Conservation (phyloP, 2,888 invertebrate genomes). For the Marasmarcha lunaedactyla region DNA sequence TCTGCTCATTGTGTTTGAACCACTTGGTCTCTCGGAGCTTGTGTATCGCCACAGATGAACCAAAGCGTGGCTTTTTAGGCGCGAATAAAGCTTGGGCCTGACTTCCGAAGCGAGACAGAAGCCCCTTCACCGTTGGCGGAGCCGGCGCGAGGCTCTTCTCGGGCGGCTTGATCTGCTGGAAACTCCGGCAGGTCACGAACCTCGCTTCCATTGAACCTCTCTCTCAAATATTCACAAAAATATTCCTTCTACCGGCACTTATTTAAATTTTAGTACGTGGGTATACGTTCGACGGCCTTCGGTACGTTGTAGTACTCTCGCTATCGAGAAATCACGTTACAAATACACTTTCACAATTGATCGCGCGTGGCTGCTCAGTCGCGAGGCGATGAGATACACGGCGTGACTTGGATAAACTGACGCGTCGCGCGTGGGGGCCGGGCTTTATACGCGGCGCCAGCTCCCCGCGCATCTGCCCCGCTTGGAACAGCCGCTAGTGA, state of each 20-base stretch:
- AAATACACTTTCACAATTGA: constrained; percentile 62
- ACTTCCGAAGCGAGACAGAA: constrained; percentile 66
- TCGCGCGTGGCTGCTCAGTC: constrained; percentile 46
- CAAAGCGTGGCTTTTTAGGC: constrained; percentile 66
- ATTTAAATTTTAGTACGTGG: constrained; percentile 11
- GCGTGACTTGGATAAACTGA: constrained; percentile 45
- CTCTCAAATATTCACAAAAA: constrained; percentile 40
- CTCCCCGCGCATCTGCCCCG: not conserved
- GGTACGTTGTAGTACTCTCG: constrained; percentile 43
- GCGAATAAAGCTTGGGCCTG: constrained; percentile 67
- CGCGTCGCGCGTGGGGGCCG: constrained; percentile 53
- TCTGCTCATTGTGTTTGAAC: constrained; percentile 78
- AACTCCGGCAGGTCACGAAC: constrained; percentile 68
- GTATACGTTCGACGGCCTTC: constrained; percentile 25
- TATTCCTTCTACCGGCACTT: constrained; percentile 39
- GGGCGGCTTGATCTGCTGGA: constrained; percentile 68
- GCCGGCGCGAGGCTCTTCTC: constrained; percentile 63
- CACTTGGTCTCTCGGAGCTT: constrained; percentile 81
- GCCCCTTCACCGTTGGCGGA: constrained; percentile 61
- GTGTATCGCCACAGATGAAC: constrained; percentile 77
- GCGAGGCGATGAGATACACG: constrained; percentile 37
- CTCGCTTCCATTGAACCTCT: constrained; percentile 70
- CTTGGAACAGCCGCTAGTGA: constrained; percentile 43
- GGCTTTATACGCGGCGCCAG: constrained; percentile 38
- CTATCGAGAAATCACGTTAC: constrained; percentile 49